These are phyloP conservation scores for Drosophila mulleri DNA, from an alignment of 2,888 invertebrate genomes.

Conservation along the genomic window DNA sequence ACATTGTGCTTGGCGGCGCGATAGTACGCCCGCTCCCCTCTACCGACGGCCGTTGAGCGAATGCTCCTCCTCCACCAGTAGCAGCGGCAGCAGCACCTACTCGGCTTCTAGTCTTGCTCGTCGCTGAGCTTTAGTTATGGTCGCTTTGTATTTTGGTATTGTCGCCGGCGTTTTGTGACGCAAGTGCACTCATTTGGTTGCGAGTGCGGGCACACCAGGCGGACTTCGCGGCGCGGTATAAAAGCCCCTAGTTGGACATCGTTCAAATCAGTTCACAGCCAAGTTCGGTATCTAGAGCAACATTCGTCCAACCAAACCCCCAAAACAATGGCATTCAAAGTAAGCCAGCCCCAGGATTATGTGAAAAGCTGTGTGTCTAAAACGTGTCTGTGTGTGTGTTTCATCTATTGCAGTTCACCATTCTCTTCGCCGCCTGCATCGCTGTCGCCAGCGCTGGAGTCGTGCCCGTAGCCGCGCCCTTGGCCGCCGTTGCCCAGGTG, in stretches of 20 bases:
- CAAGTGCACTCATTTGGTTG: slow-evolving; percentile 67
- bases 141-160: slow-evolving; percentile 54
- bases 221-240: slow-evolving; percentile 71
- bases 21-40: slow-evolving; percentile 9
- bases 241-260: slow-evolving; percentile 72
- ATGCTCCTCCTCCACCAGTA: slow-evolving; percentile 1
- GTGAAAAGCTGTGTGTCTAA: slow-evolving; percentile 6
- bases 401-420: slow-evolving; percentile 74
- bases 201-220: slow-evolving; percentile 48
- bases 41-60: background rate
- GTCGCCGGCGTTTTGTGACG: slow-evolving; percentile 66
- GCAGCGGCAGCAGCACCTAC: slow-evolving; percentile 15
- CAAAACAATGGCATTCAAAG: slow-evolving; percentile 84
- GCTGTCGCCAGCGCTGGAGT: slow-evolving; percentile 81
- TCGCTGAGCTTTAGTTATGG: slow-evolving; percentile 38
- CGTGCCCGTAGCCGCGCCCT: slow-evolving; percentile 76
- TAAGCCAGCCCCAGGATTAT: slow-evolving; percentile 66
- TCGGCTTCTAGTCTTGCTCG: slow-evolving; percentile 71
- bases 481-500: slow-evolving; percentile 77
- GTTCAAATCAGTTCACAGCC: slow-evolving; percentile 83
- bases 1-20: slow-evolving; percentile 47
- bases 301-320: slow-evolving; percentile 30
- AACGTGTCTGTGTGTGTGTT: slow-evolving; percentile 27
- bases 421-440: slow-evolving; percentile 80
- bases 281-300: slow-evolving; percentile 84